Evolutionary conservation across 92 coral and sea anemone species (phyloP).

Genomic region (Siderastrea siderea): DNA sequence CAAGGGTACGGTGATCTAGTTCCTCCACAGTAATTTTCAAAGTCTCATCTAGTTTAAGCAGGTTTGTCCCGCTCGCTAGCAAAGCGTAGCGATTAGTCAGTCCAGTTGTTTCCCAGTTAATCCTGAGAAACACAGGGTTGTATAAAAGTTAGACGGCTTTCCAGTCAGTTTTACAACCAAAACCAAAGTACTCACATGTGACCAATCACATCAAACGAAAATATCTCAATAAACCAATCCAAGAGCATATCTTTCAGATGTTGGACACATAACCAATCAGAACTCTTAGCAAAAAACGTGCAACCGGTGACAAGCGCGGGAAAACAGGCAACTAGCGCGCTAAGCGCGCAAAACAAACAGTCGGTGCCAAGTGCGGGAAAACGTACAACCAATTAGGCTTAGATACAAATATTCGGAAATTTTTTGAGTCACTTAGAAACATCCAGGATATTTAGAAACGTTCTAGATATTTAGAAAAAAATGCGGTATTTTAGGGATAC

Average conservation of each 20-base stretch:
- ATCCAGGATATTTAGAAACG: too few species aligned
- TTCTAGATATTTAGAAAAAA: too few species aligned
- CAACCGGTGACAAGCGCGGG: neutral
- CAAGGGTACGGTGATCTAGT: neutral
- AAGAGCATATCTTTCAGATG: too few species aligned
- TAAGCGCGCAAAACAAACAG: neutral
- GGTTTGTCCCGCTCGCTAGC: slow-evolving; percentile 46
- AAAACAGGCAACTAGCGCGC: neutral
- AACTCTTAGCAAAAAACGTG: neutral
- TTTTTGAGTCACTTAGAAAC: too few species aligned
- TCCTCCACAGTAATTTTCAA: neutral
- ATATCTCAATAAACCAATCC: too few species aligned
- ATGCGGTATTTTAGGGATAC: too few species aligned
- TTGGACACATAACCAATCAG: too few species aligned
- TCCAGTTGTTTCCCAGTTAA: slow-evolving; percentile 59
- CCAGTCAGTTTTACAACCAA: neutral
- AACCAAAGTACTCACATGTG: neutral
- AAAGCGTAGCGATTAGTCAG: slow-evolving; percentile 38
- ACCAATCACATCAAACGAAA: too few species aligned
- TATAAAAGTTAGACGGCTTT: slow-evolving; percentile 13
- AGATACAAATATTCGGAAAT: neutral
- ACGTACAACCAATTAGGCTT: neutral
- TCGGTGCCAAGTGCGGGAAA: neutral
- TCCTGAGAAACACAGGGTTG: slow-evolving; percentile 54
- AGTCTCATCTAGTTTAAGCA: slow-evolving; percentile 50